Percentiles rank a stretch among this genome's conserved stretches.
These are phyloP conservation scores for Asteroscopus sphinx DNA, from an alignment of 2,888 invertebrate genomes.

Conservation along the genomic window DNA sequence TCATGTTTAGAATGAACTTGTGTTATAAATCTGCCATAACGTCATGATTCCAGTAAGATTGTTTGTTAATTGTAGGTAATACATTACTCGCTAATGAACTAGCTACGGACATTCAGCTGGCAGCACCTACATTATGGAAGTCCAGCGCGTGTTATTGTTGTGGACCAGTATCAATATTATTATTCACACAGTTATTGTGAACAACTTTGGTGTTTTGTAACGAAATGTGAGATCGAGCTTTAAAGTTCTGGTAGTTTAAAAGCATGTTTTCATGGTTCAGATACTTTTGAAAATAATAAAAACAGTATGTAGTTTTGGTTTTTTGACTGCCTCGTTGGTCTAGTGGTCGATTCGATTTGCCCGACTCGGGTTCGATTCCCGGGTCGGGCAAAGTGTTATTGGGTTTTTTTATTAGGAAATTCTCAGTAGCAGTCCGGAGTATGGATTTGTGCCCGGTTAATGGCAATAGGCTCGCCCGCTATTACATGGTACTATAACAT, in stretches of 20 bases:
- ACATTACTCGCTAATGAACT: slow-evolving; percentile 59
- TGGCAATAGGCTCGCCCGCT: too few relatives aligned
- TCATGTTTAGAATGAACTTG: slow-evolving; percentile 75
- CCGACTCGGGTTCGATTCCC: too few relatives aligned
- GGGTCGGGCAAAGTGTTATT: too few relatives aligned
- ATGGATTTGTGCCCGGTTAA: too few relatives aligned
- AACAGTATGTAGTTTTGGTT: too few relatives aligned
- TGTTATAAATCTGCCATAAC: slow-evolving; percentile 72
- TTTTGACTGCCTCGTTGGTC: too few relatives aligned
- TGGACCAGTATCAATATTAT: slow-evolving; percentile 17
- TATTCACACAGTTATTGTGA: slow-evolving; percentile 12
- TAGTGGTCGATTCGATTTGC: too few relatives aligned
- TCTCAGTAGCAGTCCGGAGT: too few relatives aligned
- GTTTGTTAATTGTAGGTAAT: slow-evolving; percentile 68
- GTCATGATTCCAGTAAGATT: slow-evolving; percentile 66
- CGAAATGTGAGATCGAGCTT: neutral
- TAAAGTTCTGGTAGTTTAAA: neutral
- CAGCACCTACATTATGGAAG: slow-evolving; percentile 30
- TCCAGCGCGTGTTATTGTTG: slow-evolving; percentile 25
- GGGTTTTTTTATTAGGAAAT: too few relatives aligned
- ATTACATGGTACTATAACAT: too few relatives aligned
- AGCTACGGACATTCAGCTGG: slow-evolving; percentile 40
- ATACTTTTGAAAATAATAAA: too few relatives aligned
- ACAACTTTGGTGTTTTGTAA: slow-evolving; percentile 1
- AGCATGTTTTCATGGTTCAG: too few relatives aligned